phyloP scores from a whole-genome alignment of 2,113 vertebrate species.

The Sinocyclocheilus anshuiensis region DNA sequence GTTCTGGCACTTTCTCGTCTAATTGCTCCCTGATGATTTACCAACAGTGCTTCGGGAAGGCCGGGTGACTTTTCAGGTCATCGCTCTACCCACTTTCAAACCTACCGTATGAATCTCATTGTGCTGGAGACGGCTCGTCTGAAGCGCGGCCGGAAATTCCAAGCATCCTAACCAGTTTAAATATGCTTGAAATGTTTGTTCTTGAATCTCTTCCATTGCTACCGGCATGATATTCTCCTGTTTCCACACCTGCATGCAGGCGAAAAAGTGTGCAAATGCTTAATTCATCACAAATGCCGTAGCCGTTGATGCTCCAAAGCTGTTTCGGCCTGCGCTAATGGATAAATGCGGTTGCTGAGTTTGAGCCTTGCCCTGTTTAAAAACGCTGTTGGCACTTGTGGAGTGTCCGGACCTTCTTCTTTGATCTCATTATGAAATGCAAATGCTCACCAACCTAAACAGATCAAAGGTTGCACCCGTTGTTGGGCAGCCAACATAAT shows the following conservation, averaged over 20 bases:
- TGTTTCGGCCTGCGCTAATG: constrained; percentile 36
- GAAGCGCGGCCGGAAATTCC: constrained; percentile 63
- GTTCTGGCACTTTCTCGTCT: constrained; percentile 26
- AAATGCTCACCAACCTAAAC: constrained; percentile 77
- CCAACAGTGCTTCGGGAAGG: not conserved
- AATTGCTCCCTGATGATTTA: constrained; percentile 35
- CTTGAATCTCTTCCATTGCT: constrained; percentile 67
- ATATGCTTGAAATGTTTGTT: constrained; percentile 72
- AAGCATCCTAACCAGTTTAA: constrained; percentile 63
- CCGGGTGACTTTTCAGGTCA: constrained; percentile 21
- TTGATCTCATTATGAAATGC: constrained; percentile 83
- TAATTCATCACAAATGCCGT: constrained; percentile 62
- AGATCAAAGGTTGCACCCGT: constrained; percentile 80
- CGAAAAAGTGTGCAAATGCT: constrained; percentile 54
- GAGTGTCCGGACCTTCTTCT: constrained; percentile 68
- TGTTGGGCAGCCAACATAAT: constrained; percentile 74
- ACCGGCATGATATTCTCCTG: constrained; percentile 54
- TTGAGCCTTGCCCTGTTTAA: constrained; percentile 62
- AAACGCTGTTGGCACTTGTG: constrained; percentile 65
- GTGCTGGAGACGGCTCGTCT: not conserved
- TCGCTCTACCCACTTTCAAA: not conserved
- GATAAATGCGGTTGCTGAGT: constrained; percentile 33
- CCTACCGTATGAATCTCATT: not conserved
- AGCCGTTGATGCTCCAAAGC: constrained; percentile 56
- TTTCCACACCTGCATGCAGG: constrained; percentile 61